Evolutionary conservation across 2,113 vertebrate species (phyloP).

Genomic region (Platanista minor): DNA sequence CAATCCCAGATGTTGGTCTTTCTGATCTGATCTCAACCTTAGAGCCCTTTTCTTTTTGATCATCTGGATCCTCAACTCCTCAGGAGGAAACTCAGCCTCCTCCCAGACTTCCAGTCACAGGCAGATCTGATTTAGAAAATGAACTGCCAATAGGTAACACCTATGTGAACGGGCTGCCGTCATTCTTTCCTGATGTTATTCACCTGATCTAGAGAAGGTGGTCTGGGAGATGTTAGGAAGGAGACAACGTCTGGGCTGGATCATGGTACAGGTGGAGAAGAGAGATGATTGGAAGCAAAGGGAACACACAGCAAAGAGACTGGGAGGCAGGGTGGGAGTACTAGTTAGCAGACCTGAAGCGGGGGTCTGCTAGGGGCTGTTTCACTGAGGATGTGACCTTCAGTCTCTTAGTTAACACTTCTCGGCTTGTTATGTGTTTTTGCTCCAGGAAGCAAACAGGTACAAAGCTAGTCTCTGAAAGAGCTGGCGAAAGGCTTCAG

Average conservation of each 20-base stretch:
- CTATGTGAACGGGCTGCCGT: fast-evolving
- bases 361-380: background rate
- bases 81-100: background rate
- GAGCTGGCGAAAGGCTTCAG: too few species aligned
- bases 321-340: background rate
- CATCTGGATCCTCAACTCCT: background rate
- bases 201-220: background rate
- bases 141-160: background rate
- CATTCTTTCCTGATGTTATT: background rate
- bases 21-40: background rate
- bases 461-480: background rate
- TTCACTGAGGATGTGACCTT: background rate
- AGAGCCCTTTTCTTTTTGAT: background rate
- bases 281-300: background rate
- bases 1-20: background rate
- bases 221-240: background rate
- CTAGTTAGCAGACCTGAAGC: too few species aligned
- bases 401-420: background rate
- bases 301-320: background rate
- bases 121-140: background rate
- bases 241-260: background rate
- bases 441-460: background rate
- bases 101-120: background rate
- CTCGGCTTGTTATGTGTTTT: background rate
- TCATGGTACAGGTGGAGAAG: background rate